These are phyloP conservation scores for Papilio aristodemus DNA, from an alignment of 1,140 invertebrate genomes.

Conservation along the genomic window DNA sequence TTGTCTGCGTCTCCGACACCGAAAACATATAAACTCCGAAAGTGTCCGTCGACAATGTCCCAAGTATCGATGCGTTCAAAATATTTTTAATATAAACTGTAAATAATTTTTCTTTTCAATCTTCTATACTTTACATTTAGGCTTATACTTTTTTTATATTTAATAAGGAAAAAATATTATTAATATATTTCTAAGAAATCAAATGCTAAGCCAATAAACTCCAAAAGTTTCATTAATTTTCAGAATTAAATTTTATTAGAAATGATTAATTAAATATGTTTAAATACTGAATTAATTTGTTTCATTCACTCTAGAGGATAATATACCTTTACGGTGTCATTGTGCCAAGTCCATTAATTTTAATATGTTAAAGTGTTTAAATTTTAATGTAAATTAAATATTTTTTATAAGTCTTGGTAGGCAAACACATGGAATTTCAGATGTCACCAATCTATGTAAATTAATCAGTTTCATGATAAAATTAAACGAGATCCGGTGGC, in stretches of 20 bases:
- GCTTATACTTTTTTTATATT: too few species aligned
- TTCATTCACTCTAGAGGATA: not conserved
- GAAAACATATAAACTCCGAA: slow-evolving; percentile 68
- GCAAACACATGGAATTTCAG: not conserved
- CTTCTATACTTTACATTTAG: too few species aligned
- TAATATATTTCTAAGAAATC: too few species aligned
- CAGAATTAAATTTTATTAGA: too few species aligned
- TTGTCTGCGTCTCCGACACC: slow-evolving; percentile 60
- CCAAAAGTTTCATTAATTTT: too few species aligned
- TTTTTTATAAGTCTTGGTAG: too few species aligned
- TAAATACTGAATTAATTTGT: slow-evolving; percentile 1
- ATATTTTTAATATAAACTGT: not conserved
- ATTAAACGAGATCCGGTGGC: slow-evolving; percentile 20
- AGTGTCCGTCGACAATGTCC: slow-evolving; percentile 56
- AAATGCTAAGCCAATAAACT: too few species aligned
- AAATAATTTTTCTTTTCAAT: too few species aligned
- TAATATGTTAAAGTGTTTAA: not conserved
- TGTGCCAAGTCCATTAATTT: not conserved
- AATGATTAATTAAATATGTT: not conserved
- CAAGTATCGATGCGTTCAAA: slow-evolving; percentile 46
- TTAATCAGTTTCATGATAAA: slow-evolving; percentile 17
- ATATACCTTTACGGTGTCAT: not conserved
- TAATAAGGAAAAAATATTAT: too few species aligned
- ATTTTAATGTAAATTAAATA: not conserved
- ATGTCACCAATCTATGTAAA: not conserved